Conservation (phyloP, 1,140 invertebrate species). For the Nymphalis io region DNA sequence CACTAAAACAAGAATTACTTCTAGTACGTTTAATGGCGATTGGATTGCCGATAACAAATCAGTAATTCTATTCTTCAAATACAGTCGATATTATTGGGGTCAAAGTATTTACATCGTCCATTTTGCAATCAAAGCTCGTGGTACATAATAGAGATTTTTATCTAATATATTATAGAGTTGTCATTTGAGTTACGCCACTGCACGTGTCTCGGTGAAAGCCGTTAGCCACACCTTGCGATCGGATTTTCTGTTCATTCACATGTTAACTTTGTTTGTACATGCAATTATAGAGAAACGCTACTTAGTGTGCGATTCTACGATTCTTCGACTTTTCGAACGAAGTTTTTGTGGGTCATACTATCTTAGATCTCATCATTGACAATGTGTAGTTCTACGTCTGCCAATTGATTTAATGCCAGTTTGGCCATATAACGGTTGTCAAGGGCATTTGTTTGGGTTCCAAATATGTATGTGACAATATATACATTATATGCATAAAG, state of each 20-base stretch:
- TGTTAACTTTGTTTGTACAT: constrained; percentile 12
- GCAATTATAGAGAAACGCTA: not conserved
- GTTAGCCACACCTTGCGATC: constrained; percentile 36
- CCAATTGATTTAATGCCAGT: too few species aligned
- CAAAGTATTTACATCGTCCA: constrained; percentile 7
- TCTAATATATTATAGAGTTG: constrained; percentile 23
- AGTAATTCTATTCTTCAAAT: not conserved
- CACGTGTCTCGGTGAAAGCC: constrained; percentile 37
- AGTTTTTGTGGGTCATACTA: too few species aligned
- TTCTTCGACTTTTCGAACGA: too few species aligned
- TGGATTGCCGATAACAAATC: not conserved
- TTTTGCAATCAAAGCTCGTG: not conserved
- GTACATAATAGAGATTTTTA: constrained; percentile 13
- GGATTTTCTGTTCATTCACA: constrained; percentile 34
- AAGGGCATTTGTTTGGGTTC: too few species aligned
- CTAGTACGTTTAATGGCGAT: not conserved
- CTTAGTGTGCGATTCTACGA: not conserved
- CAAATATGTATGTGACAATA: too few species aligned
- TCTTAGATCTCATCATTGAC: too few species aligned
- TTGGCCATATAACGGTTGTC: too few species aligned
- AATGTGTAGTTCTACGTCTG: too few species aligned
- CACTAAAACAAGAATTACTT: too few species aligned
- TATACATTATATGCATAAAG: too few species aligned
- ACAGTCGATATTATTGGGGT: constrained; percentile 6
- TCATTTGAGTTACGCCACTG: constrained; percentile 25